Conservation (phyloP, 2,888 invertebrate genomes). For the Pammene fasciana region DNA sequence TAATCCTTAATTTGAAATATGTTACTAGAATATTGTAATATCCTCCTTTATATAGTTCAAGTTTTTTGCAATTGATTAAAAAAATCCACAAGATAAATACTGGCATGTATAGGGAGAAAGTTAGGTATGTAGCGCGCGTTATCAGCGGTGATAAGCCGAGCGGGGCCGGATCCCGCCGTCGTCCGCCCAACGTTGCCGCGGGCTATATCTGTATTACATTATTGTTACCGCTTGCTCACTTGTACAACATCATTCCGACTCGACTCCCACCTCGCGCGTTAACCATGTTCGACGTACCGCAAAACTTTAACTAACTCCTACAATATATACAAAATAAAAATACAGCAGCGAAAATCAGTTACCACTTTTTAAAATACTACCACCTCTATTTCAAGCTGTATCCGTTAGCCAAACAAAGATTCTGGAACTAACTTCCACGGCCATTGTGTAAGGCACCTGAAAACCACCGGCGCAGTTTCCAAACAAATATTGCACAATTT, state of each 20-base stretch:
- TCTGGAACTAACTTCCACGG: conserved; percentile 63
- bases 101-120: conserved; percentile 16
- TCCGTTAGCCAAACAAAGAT: conserved; percentile 70
- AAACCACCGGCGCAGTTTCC: conserved; percentile 70
- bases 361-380: conserved; percentile 27
- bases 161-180: conserved; percentile 63
- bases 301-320: conserved; percentile 13
- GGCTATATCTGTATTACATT: conserved; percentile 58
- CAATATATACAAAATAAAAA: conserved; percentile 19
- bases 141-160: conserved; percentile 74
- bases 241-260: conserved; percentile 39
- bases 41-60: no score
- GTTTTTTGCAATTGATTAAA: conserved; percentile 58
- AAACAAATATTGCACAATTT: conserved; percentile 78
- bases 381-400: conserved; percentile 55
- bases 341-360: conserved; percentile 28
- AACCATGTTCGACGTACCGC: conserved; percentile 10
- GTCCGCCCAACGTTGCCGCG: conserved; percentile 59
- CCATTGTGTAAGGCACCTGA: conserved; percentile 71
- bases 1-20: no score
- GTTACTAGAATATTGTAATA: no score
- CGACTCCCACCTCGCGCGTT: conserved; percentile 31
- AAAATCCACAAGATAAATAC: conserved; percentile 46
- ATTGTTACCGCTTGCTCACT: conserved; percentile 40
- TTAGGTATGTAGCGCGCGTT: conserved; percentile 57